Percentiles rank a stretch among this genome's conserved stretches.
These are phyloP conservation scores for Hylomyscus alleni DNA, from an alignment of 2,797 vertebrate genomes.

Conservation along the genomic window DNA sequence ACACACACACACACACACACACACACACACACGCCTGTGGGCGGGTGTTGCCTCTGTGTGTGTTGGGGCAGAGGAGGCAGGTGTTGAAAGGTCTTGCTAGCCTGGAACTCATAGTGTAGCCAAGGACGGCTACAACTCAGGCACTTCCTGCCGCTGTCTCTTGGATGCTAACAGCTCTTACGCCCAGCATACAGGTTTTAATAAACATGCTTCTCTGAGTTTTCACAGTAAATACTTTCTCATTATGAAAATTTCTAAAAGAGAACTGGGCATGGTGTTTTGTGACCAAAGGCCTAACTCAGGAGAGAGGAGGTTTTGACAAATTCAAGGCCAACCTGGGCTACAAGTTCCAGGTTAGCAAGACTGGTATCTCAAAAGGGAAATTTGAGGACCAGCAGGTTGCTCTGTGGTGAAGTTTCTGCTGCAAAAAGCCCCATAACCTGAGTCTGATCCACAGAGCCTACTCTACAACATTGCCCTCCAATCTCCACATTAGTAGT, in stretches of 20 bases:
- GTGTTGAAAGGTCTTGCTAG: background rate
- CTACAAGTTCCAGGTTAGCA: background rate
- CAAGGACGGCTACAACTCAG: background rate
- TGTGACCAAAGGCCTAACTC: background rate
- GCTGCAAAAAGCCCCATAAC: background rate
- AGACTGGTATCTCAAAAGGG: background rate
- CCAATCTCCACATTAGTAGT: background rate
- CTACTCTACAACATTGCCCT: background rate
- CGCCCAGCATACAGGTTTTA: background rate
- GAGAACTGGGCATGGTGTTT: background rate
- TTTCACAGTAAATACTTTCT: slow-evolving; percentile 8
- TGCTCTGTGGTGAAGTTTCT: background rate
- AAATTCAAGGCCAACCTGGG: slow-evolving; percentile 4
- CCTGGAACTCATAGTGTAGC: background rate
- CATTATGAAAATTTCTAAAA: background rate
- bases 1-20: too few relatives aligned
- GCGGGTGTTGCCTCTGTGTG: background rate
- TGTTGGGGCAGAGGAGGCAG: background rate
- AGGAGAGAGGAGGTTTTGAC: background rate
- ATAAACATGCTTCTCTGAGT: slow-evolving; percentile 3
- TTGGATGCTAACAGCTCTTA: background rate
- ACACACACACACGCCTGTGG: too few relatives aligned
- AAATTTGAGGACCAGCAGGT: background rate
- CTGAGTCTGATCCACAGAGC: background rate
- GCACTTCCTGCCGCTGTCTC: background rate